phyloP scores from a whole-genome alignment of 2,797 vertebrate genomes.

The Chelon labrosus region DNA sequence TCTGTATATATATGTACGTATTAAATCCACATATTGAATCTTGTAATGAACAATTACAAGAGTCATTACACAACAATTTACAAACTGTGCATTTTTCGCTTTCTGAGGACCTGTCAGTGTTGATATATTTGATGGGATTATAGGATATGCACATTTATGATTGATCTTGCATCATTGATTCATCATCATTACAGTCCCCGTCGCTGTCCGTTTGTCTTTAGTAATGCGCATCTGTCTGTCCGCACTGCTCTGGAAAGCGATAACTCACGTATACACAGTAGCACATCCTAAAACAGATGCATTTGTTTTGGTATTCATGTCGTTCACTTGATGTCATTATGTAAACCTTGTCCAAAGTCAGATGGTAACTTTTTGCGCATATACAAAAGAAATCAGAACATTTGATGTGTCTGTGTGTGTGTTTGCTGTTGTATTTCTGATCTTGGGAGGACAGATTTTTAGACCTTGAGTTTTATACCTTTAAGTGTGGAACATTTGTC shows the following conservation, averaged over 20 bases:
- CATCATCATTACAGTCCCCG: not conserved
- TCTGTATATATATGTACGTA: too few species aligned
- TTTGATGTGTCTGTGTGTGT: not conserved
- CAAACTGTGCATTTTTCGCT: conserved; percentile 1
- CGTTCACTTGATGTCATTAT: conserved; percentile 19
- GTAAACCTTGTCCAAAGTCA: conserved; percentile 45
- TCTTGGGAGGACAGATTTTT: conserved; percentile 1
- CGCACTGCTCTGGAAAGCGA: not conserved
- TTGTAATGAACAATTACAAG: conserved; percentile 9
- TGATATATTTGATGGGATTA: not conserved
- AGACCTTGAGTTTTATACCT: not conserved
- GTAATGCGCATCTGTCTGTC: not conserved
- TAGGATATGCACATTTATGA: not conserved
- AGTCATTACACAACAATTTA: not conserved
- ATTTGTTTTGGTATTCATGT: conserved; percentile 37
- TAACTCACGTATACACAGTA: not conserved
- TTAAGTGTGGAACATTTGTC: not conserved
- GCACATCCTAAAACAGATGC: conserved; percentile 8
- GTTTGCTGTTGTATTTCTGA: conserved; percentile 5
- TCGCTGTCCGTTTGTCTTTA: not conserved
- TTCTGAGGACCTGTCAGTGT: not conserved
- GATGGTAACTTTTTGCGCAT: conserved; percentile 16
- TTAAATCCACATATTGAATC: not conserved
- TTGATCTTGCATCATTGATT: not conserved
- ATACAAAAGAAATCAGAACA: conserved; percentile 20